Evolutionary conservation across 1,140 invertebrate species (phyloP).

Genomic region (Sinella curviseta): DNA sequence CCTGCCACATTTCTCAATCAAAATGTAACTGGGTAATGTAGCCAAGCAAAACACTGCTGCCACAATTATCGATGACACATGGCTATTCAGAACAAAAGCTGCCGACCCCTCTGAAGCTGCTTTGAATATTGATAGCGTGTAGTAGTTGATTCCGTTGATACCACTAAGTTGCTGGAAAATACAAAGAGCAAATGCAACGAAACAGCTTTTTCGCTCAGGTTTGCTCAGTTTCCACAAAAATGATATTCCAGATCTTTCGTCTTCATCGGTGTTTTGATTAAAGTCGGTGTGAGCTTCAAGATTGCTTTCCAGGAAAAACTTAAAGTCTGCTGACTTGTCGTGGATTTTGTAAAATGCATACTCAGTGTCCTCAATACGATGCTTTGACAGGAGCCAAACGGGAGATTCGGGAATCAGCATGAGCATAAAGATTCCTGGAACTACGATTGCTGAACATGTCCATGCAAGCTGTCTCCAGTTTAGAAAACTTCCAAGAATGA

Average conservation of each 20-base stretch:
- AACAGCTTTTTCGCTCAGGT: not conserved
- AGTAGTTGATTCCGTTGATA: constrained; percentile 44
- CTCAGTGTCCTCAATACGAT: not conserved
- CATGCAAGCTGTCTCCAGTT: constrained; percentile 37
- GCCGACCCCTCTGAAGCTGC: constrained; percentile 12
- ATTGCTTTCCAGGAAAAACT: not conserved
- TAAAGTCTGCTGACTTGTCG: not conserved
- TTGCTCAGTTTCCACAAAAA: not conserved
- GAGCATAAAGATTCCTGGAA: constrained; percentile 38
- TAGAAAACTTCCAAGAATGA: constrained; percentile 33
- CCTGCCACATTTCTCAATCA: constrained; percentile 43
- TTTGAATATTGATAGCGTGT: constrained; percentile 43
- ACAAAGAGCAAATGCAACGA: constrained; percentile 37
- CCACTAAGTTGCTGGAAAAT: constrained; percentile 41
- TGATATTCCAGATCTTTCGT: not conserved
- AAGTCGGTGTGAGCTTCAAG: not conserved
- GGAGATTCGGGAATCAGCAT: constrained; percentile 41
- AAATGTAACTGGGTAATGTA: constrained; percentile 30
- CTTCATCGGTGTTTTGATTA: not conserved
- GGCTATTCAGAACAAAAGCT: constrained; percentile 31
- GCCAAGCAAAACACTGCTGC: constrained; percentile 34
- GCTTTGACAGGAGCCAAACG: constrained; percentile 35
- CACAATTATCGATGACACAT: constrained; percentile 38
- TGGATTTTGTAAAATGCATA: not conserved
- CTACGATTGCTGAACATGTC: constrained; percentile 14